Evolutionary conservation across 1,140 invertebrate genomes (phyloP).

Genomic region (Lepidurus apus): DNA sequence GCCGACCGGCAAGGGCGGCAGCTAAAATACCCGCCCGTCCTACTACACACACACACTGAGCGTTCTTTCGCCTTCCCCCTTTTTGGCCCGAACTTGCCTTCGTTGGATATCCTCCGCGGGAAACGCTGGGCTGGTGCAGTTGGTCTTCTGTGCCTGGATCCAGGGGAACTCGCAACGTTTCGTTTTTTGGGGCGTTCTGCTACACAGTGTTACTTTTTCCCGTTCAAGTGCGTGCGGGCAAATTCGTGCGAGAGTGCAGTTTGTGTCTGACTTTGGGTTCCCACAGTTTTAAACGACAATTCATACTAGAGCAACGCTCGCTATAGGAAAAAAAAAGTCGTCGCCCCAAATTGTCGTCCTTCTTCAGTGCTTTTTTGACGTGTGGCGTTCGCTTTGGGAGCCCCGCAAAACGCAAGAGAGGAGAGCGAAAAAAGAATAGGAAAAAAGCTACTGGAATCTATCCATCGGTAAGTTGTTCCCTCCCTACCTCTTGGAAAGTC

Average conservation of each 20-base stretch:
- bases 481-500: constrained; percentile 21
- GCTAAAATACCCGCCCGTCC: constrained; percentile 20
- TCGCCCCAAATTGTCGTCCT: too few species aligned
- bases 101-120: constrained; percentile 4
- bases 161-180: not conserved
- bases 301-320: too few species aligned
- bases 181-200: not conserved
- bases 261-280: not conserved
- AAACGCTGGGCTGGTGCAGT: not conserved
- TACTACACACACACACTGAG: constrained; percentile 1
- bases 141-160: constrained; percentile 12
- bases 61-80: not conserved
- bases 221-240: not conserved
- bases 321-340: too few species aligned
- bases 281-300: not conserved
- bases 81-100: not conserved
- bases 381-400: too few species aligned
- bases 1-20: constrained; percentile 11
- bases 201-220: not conserved
- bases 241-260: not conserved
- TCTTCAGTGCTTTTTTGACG: too few species aligned
- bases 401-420: not conserved
- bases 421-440: not conserved
- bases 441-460: constrained; percentile 19
- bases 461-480: constrained; percentile 14